Conservation (phyloP, 2,113 vertebrate genomes). For the Onychostoma macrolepis region DNA sequence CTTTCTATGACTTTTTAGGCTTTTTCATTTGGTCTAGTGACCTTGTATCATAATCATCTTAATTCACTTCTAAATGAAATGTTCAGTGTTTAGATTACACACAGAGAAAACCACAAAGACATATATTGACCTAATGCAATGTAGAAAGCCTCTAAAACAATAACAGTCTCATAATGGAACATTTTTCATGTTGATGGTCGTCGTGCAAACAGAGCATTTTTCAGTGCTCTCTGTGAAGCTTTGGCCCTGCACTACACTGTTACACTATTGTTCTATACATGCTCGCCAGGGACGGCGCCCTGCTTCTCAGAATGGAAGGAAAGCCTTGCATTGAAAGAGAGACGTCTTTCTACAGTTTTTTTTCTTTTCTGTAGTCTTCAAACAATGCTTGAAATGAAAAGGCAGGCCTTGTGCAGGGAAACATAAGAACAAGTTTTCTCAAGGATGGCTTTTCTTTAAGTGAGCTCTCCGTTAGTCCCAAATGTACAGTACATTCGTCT, state of each 20-base stretch:
- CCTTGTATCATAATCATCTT: background rate
- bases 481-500: conserved; percentile 2
- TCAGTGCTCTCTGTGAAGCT: conserved; percentile 30
- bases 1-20: background rate
- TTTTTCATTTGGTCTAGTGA: background rate
- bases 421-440: conserved; percentile 45
- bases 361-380: conserved; percentile 44
- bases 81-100: background rate
- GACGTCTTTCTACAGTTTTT: conserved; percentile 55
- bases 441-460: conserved; percentile 26
- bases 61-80: background rate
- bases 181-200: conserved; percentile 43
- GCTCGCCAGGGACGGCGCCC: conserved; percentile 63
- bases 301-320: conserved; percentile 73
- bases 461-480: background rate
- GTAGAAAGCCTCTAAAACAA: conserved; percentile 35
- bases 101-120: background rate
- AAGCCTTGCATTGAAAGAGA: conserved; percentile 69
- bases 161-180: conserved; percentile 42
- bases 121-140: conserved; percentile 2
- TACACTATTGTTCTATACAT: conserved; percentile 53
- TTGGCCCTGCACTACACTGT: conserved; percentile 29
- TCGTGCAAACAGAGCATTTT: conserved; percentile 42
- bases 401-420: conserved; percentile 53
- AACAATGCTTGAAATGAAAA: conserved; percentile 56